Base-by-base conservation (phyloP, 2,113 vertebrate genomes). In the Pangasianodon gigas region DNA sequence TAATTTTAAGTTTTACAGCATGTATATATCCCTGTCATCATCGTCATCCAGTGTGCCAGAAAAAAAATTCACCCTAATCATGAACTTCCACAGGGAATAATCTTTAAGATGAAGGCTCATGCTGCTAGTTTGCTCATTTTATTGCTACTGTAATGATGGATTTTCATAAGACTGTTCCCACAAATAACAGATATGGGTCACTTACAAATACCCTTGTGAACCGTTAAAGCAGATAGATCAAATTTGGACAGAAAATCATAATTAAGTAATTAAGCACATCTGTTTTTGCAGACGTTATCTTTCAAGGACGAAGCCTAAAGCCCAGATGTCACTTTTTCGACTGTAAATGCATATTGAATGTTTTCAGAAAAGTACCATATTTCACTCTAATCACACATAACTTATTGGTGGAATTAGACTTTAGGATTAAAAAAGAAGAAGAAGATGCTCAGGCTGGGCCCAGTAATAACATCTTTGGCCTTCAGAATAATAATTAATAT, bases 401-500 rank as follows among this genome's bases (percentile, higher is more conserved):
- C 8, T 29, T 87, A 80, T 74, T 58, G 51, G 71, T 58, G 71
- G 74, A 48, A 62, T 79, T 62, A 87, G 32, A 29, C 60, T 26
- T 48, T 14, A 54, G n/a, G 29, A 69, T 88, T 85, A 84, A 84
- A 46, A 54, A 24, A 60, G 19, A 62, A 29, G 26, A 13, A 88
- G n/a, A 29, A 24, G 13, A 46, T n/a, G n/a, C 16, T 24, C 46
- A 24, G 7, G 48, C 6, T 26, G 24, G 51, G 54, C 69, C 87
- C 87, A 89, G 65, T 46, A 84, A 88, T 56, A 89, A 84, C 51
- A 84, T n/a, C 80, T 89, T 51, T 69, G 69, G 26, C 62, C 24
- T 88, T 88, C 32, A 82, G 79, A 56, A 56, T 83, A 41, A 88
- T 65, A 75, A 89, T 89, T 44, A 84, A 71, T 71, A 58, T 58